A percentile compares a stretch with the other conserved stretches of the same genome.
These are phyloP conservation scores for Whitmania pigra DNA, from an alignment of 1,140 invertebrate genomes.

Conservation along the genomic window DNA sequence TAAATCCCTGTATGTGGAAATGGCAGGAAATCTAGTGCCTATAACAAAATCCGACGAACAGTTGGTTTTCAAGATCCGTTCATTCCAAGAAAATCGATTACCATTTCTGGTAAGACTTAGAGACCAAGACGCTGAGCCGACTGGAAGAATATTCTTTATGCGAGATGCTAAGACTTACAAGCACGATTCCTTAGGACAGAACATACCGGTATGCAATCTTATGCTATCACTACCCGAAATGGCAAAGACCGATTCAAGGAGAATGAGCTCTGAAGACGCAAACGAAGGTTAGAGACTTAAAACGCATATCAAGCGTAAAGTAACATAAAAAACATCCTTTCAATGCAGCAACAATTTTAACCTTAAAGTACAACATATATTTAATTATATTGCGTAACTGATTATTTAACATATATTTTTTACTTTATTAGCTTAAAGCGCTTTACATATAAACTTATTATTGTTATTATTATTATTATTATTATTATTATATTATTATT, in stretches of 20 bases:
- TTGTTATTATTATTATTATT: too few species aligned
- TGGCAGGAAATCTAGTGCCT: conserved; percentile 93
- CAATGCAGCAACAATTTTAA: too few species aligned
- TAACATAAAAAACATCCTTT: too few species aligned
- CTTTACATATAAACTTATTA: too few species aligned
- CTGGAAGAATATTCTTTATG: conserved; percentile 91
- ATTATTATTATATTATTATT: too few species aligned
- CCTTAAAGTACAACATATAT: too few species aligned
- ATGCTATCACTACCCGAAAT: conserved; percentile 73
- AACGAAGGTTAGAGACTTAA: neutral
- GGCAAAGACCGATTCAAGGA: neutral
- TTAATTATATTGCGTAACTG: too few species aligned
- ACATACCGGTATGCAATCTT: conserved; percentile 87
- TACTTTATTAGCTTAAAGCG: too few species aligned
- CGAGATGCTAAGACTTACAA: conserved; percentile 70
- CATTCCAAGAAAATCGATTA: conserved; percentile 90
- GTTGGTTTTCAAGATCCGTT: conserved; percentile 79
- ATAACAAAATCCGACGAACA: conserved; percentile 96
- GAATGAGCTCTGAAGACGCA: neutral
- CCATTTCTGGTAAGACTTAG: conserved; percentile 85
- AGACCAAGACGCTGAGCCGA: conserved; percentile 77
- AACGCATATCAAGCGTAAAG: too few species aligned
- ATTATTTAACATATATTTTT: too few species aligned
- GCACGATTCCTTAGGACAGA: conserved; percentile 66
- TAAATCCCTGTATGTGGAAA: conserved; percentile 90